These are phyloP conservation scores for Pseudorhombus dupliciocellatus DNA, from an alignment of 2,113 vertebrate species.

Conservation along the genomic window DNA sequence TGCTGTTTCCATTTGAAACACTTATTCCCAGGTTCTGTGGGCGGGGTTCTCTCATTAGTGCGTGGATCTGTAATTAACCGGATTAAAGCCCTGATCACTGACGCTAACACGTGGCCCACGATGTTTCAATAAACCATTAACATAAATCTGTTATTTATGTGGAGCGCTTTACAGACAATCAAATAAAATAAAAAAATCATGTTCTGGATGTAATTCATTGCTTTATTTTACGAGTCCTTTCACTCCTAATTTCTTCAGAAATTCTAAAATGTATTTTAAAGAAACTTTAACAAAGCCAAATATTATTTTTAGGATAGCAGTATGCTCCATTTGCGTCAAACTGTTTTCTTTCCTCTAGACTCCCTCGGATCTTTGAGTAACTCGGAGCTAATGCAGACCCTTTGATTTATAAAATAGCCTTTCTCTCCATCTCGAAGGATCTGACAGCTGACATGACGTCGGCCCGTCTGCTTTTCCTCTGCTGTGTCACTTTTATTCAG, in stretches of 20 bases:
- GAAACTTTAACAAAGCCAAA: no score
- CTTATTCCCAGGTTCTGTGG: conserved; percentile 13
- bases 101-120: not conserved
- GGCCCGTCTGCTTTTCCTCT: conserved; percentile 65
- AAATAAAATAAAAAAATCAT: no score
- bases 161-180: no score
- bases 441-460: conserved; percentile 39
- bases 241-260: no score
- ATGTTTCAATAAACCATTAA: not conserved
- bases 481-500: conserved; percentile 55
- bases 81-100: not conserved
- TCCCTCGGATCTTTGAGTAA: not conserved
- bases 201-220: no score
- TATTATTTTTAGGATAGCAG: no score
- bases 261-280: no score
- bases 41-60: conserved; percentile 40
- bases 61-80: not conserved
- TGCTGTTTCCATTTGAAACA: conserved; percentile 36
- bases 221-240: no score
- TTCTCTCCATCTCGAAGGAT: conserved; percentile 23
- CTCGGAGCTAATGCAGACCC: conserved; percentile 20
- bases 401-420: conserved; percentile 28
- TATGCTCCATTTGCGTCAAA: not conserved
- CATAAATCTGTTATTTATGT: not conserved
- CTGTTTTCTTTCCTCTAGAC: not conserved